Evolutionary conservation across 2,888 invertebrate genomes (phyloP), one percentile per base, ranked within the genome.

Genomic region (Branchellion lobata): DNA sequence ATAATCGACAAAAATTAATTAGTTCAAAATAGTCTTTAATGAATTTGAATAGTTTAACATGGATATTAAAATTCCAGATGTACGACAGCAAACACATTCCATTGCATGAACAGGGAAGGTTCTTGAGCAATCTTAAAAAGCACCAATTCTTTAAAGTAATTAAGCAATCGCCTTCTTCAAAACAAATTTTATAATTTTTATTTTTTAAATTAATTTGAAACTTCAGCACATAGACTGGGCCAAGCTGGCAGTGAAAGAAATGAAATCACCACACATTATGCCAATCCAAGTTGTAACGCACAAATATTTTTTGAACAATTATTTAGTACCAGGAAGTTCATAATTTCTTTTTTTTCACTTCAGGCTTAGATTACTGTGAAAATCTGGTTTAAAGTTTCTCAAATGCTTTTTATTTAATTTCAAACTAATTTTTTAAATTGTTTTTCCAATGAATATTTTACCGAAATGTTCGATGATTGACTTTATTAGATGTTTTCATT

Each of bases 171-270:
- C 47, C 8, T 47, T 47, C 47, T 14, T 47, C 47, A 47, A 47
- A 8, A 47, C 8, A 8, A 47, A 47, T 47, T 14, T 18, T 47
- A 47, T 47, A 47, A 47, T 47, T 47, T 47, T 47, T 14, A 14
- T 14, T 14, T 47, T 18, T 14, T 57, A 24, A 18, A 57, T 57
- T 3, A 8, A 57, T 53, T 24, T 8, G 0, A 14, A 51, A n/a
- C 14, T 75, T n/a, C 75, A 75, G 75, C 47, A 53, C 27, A 53
- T 75, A 11, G 53, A 75, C 75, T 75, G 75, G 75, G 29, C n/a
- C 21, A 11, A 40, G 24, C 31, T 75, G 53, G 33, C n/a, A 53
- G 53, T 29, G 29, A 47, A 53, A 24, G n/a, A 75, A 24, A 8
- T 75, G 27, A 75, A 75, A 24, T 51, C 75, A n/a, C 75, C 75